These are phyloP conservation scores for Irena cyanogastra DNA, from an alignment of 2,113 vertebrate species.

Conservation along the genomic window DNA sequence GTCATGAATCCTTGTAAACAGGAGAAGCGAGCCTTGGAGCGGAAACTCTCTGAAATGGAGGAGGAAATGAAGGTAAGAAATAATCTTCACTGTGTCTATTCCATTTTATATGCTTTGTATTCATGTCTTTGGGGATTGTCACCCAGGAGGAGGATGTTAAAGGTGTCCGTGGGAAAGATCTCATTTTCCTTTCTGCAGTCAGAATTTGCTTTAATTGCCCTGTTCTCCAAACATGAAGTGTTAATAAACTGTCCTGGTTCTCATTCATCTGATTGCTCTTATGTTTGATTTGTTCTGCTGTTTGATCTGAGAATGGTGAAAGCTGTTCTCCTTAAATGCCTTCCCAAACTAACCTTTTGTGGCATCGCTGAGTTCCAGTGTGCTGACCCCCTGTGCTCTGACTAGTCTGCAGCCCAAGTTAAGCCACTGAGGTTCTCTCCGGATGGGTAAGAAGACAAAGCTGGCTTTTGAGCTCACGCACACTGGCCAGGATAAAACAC, in stretches of 20 bases:
- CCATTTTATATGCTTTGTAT: background rate
- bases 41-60: slow-evolving; percentile 94
- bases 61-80: slow-evolving; percentile 92
- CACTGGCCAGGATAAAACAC: background rate
- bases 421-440: background rate
- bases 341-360: slow-evolving; percentile 7
- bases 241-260: background rate
- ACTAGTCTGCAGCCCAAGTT: background rate
- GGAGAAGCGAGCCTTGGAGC: slow-evolving; percentile 91
- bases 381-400: slow-evolving; percentile 21
- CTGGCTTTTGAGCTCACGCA: slow-evolving; percentile 4
- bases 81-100: background rate
- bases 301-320: background rate
- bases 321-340: background rate
- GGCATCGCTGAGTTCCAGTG: slow-evolving; percentile 20
- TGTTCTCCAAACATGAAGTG: background rate
- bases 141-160: background rate
- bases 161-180: background rate
- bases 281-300: background rate
- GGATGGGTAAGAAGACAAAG: slow-evolving; percentile 24
- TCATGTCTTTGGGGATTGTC: background rate
- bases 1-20: slow-evolving; percentile 62
- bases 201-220: background rate
- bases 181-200: background rate
- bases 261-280: background rate